A percentile compares a stretch with the other conserved stretches of the same genome.
Conservation (phyloP, 2,113 vertebrate genomes). For the Xenopus laevis region DNA sequence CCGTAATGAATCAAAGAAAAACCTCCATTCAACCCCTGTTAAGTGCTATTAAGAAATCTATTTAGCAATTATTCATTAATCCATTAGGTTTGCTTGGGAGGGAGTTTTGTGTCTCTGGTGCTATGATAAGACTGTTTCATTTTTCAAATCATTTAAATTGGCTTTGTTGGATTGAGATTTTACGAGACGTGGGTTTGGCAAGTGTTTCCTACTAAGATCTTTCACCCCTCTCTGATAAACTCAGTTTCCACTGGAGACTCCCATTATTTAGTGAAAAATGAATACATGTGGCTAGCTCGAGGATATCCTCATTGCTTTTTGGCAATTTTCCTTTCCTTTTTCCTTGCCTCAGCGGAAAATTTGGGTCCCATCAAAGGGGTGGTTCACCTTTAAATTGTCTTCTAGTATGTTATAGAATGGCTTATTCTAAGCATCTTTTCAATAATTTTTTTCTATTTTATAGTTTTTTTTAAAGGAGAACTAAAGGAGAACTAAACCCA, state of each 20-base stretch:
- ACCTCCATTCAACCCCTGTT: not conserved
- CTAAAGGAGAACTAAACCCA: no score
- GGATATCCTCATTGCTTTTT: not conserved
- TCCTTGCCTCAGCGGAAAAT: no score
- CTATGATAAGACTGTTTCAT: not conserved
- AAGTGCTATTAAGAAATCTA: conserved; percentile 4
- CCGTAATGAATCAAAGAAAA: not conserved
- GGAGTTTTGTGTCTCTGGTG: not conserved
- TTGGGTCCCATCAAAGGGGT: no score
- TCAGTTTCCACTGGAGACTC: not conserved
- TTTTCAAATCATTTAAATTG: not conserved
- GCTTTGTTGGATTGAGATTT: not conserved
- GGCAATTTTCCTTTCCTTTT: no score
- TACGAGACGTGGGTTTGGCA: not conserved
- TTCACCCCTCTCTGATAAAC: not conserved
- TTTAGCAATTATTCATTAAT: conserved; percentile 1
- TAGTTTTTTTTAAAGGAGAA: no score
- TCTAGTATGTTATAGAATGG: no score
- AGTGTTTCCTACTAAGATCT: not conserved
- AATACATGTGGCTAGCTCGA: not conserved
- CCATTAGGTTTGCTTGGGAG: not conserved
- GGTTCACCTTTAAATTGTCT: no score
- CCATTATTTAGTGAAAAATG: not conserved
- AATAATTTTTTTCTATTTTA: no score
- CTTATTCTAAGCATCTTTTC: no score